These are phyloP conservation scores for Ecdyonurus torrentis DNA, from an alignment of 2,888 invertebrate genomes.

Conservation along the genomic window DNA sequence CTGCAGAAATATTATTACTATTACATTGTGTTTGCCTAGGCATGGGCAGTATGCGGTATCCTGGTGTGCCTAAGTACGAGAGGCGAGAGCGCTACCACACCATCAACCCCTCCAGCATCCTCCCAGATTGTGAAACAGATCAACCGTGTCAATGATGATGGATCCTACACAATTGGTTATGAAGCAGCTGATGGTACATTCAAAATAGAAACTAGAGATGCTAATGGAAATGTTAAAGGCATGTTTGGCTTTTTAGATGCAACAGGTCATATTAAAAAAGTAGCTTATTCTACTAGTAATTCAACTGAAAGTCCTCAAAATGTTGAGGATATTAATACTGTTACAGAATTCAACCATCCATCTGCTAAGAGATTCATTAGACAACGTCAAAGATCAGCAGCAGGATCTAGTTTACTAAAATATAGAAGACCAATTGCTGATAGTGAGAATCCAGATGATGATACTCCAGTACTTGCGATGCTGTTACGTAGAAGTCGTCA, in stretches of 20 bases:
- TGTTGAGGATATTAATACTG: conserved; percentile 8
- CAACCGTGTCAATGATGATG: conserved; percentile 62
- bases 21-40: too few species aligned
- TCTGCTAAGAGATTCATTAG: background rate
- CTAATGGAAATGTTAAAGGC: conserved; percentile 62
- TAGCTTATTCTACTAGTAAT: conserved; percentile 50
- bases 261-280: conserved; percentile 59
- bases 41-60: background rate
- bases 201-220: conserved; percentile 68
- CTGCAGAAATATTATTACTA: too few species aligned
- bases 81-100: background rate
- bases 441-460: background rate
- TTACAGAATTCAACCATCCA: background rate
- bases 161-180: conserved; percentile 69
- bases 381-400: background rate
- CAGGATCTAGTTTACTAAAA: background rate
- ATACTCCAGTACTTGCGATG: background rate
- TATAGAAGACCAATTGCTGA: background rate
- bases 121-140: conserved; percentile 57
- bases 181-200: conserved; percentile 74
- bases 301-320: conserved; percentile 13
- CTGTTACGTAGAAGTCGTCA: background rate
- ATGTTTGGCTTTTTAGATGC: conserved; percentile 68
- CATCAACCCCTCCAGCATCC: conserved; percentile 39
- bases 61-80: background rate